Evolutionary conservation across 2,888 invertebrate species (phyloP).

Genomic region (Brachyopa scutellaris): DNA sequence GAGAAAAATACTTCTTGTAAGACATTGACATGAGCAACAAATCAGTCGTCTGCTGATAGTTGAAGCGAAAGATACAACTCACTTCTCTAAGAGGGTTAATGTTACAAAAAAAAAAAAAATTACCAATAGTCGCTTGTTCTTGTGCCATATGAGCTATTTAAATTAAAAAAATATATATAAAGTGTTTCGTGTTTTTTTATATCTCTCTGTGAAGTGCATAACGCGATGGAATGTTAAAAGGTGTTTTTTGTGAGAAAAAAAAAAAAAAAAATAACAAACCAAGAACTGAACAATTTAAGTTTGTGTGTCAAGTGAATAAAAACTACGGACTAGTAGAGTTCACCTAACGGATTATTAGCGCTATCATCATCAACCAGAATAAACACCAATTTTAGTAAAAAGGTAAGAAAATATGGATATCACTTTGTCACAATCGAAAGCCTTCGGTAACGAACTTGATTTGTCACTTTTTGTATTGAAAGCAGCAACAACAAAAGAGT

Average conservation of each 20-base stretch:
- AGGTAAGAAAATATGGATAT: constrained; percentile 54
- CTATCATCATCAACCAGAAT: constrained; percentile 31
- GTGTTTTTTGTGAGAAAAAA: not conserved
- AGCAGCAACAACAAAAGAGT: constrained; percentile 43
- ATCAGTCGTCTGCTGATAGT: constrained; percentile 80
- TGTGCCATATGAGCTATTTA: constrained; percentile 60
- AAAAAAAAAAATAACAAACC: not conserved
- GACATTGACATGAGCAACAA: constrained; percentile 77
- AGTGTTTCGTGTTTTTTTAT: not conserved
- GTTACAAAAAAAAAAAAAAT: constrained; percentile 21
- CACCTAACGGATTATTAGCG: constrained; percentile 59
- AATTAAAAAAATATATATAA: constrained; percentile 2
- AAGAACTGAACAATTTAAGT: constrained; percentile 28
- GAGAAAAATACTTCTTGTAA: constrained; percentile 79
- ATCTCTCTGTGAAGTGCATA: not conserved
- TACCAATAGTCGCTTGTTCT: constrained; percentile 5
- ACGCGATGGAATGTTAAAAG: not conserved
- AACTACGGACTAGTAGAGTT: not conserved
- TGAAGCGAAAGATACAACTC: constrained; percentile 78
- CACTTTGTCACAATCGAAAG: not conserved
- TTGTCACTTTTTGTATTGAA: constrained; percentile 24
- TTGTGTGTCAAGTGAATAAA: not conserved
- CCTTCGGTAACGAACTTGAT: constrained; percentile 49
- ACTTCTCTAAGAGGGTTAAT: constrained; percentile 56
- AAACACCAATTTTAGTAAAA: constrained; percentile 22